phyloP scores from a whole-genome alignment of 2,888 invertebrate genomes.

The Thecophora atra region DNA sequence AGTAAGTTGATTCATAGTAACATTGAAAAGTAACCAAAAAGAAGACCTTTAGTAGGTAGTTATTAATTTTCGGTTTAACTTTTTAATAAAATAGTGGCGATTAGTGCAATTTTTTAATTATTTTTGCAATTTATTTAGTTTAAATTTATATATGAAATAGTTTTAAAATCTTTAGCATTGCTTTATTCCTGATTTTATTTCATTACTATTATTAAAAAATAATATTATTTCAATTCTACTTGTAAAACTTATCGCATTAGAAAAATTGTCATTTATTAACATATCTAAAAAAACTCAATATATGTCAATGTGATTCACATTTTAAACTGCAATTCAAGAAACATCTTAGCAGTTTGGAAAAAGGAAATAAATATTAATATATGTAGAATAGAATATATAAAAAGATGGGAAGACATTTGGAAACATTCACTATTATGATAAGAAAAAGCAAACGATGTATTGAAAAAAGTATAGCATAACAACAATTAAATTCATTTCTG shows the following conservation, averaged over 20 bases:
- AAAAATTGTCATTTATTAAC: constrained; percentile 36
- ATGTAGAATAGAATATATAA: background rate
- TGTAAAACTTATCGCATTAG: background rate
- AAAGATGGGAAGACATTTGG: constrained; percentile 8
- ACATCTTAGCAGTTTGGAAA: background rate
- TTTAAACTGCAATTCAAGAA: constrained; percentile 27
- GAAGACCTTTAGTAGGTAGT: no score
- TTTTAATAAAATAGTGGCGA: no score
- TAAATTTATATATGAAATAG: background rate
- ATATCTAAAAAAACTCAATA: constrained; percentile 29
- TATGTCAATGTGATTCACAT: constrained; percentile 35
- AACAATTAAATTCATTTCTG: constrained; percentile 4
- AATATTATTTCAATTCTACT: background rate
- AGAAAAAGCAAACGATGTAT: constrained; percentile 21
- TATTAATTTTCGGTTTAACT: no score
- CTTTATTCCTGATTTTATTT: background rate
- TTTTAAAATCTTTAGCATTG: background rate
- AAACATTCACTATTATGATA: no score
- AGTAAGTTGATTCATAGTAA: no score
- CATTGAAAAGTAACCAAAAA: no score
- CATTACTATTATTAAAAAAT: background rate
- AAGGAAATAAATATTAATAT: constrained; percentile 4
- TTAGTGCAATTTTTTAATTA: no score
- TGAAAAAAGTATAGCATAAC: constrained; percentile 16
- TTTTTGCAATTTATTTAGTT: background rate